These are phyloP conservation scores for Aurelia sp. DNA, from an alignment of 30 jellyfish, hydroid and myxozoan species.

Conservation along the genomic window DNA sequence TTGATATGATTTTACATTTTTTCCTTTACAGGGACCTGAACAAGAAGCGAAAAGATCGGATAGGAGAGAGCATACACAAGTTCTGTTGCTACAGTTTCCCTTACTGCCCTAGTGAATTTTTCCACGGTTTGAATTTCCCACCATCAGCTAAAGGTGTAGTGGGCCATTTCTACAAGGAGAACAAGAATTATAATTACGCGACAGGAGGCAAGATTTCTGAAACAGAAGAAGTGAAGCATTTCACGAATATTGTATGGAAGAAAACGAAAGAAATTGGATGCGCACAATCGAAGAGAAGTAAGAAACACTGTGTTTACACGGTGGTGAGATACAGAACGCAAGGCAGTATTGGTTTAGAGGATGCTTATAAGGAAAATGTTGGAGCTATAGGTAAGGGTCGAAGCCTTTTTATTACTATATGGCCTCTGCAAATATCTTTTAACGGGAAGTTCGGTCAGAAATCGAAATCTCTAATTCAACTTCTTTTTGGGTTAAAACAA, in stretches of 20 bases:
- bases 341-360: constrained; percentile 84
- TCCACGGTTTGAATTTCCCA: constrained; percentile 85
- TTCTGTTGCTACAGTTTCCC: constrained; percentile 91
- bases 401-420: too few relatives aligned
- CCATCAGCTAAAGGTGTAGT: constrained; percentile 94
- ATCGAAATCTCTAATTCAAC: too few relatives aligned
- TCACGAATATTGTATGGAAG: constrained; percentile 88
- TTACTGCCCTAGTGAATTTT: constrained; percentile 83
- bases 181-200: constrained; percentile 68
- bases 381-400: constrained; percentile 59
- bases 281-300: constrained; percentile 77
- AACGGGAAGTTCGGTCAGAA: too few relatives aligned
- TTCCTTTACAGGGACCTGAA: constrained; percentile 63
- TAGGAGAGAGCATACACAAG: constrained; percentile 95
- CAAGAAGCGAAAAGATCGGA: constrained; percentile 21
- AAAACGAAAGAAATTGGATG: constrained; percentile 87
- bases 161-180: constrained; percentile 78
- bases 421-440: too few relatives aligned
- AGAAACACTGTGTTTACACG: constrained; percentile 74
- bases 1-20: not conserved
- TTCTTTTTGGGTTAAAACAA: too few relatives aligned
- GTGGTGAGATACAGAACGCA: constrained; percentile 67
- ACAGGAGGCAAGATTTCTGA: constrained; percentile 55
- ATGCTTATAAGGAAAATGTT: constrained; percentile 62
- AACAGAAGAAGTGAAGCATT: constrained; percentile 60